Evolutionary conservation across 2,113 vertebrate species (phyloP), one percentile per base, ranked within the genome.

Genomic region (Origma solitaria): DNA sequence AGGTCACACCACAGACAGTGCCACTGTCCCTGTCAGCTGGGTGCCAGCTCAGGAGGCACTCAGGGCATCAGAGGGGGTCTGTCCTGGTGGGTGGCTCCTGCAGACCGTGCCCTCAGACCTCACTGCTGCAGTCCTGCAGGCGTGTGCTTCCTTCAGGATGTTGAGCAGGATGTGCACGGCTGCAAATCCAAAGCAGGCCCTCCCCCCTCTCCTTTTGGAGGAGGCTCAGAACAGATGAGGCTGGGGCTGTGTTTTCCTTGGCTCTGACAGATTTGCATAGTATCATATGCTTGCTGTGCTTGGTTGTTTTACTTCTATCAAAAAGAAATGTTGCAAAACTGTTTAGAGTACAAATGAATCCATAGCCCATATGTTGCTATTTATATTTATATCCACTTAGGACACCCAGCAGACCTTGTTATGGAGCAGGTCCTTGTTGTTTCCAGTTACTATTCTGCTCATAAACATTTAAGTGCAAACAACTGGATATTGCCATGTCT

Each of bases 81-180:
- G 53, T 27, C 70, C 33, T 51, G 31, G 3, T 0, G 0, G 38
- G 20, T 7, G 53, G 33, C 47, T 82, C 37, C 40, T 30, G 30
- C 1, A 0, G 28, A 82, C 28, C 47, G 30, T 2, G 0, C 35
- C 3, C 58, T 54, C 33, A 13, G 49, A 38, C 31, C 66, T 58
- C 49, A 38, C 24, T 53, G 37, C 18, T 37, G 8, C 4, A 51
- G n/a, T 11, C n/a, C 31, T 38, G 1, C 47, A 37, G 68, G 40
- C 21, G 65, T 17, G 17, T 20, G 35, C 47, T 68, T 40, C 47
- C 47, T 16, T 37, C 23, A 42, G 61, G 17, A 15, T 66, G 72
- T 1, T 21, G 47, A 58, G n/a, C 7, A 53, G 13, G 13, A n/a
- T 4, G 12, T 25, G 15, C 45, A 5, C 0, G 11, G 56, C 38